These are phyloP conservation scores for Marisa cornuarietis DNA, from an alignment of 1,140 invertebrate species.

Conservation along the genomic window DNA sequence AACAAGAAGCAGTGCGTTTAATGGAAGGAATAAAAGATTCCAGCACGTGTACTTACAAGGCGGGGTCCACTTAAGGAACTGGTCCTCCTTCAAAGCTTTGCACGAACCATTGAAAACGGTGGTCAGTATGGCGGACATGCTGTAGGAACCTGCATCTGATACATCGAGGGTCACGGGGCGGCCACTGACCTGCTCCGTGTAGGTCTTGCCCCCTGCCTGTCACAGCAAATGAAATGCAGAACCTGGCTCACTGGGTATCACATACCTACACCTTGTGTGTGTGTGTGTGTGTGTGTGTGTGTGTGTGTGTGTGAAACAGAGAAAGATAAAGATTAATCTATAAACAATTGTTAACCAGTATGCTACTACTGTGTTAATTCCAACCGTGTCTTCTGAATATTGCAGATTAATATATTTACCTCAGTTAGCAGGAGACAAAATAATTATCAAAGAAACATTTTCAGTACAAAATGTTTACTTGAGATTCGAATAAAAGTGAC, in stretches of 20 bases:
- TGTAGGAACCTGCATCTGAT: neutral
- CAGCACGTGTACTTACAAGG: neutral
- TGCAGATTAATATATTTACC: neutral
- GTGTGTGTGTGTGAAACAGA: neutral
- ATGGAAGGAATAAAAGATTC: no score
- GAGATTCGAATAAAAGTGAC: no score
- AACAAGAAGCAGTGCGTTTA: no score
- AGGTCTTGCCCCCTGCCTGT: constrained; percentile 5
- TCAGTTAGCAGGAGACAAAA: neutral
- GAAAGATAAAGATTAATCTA: neutral
- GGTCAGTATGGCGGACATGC: neutral
- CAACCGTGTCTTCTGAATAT: no score
- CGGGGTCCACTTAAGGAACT: neutral
- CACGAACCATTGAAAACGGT: neutral
- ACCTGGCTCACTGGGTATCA: no score
- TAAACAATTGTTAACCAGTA: neutral
- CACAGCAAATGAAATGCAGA: neutral
- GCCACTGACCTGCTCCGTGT: constrained; percentile 2
- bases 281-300: neutral
- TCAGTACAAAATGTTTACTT: neutral
- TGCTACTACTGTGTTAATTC: no score
- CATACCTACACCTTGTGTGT: neutral
- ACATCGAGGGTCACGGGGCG: neutral
- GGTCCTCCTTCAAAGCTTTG: neutral
- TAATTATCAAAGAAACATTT: neutral